These are phyloP conservation scores for Triplophysa siluroides DNA, from an alignment of 2,113 vertebrate species.

Conservation along the genomic window DNA sequence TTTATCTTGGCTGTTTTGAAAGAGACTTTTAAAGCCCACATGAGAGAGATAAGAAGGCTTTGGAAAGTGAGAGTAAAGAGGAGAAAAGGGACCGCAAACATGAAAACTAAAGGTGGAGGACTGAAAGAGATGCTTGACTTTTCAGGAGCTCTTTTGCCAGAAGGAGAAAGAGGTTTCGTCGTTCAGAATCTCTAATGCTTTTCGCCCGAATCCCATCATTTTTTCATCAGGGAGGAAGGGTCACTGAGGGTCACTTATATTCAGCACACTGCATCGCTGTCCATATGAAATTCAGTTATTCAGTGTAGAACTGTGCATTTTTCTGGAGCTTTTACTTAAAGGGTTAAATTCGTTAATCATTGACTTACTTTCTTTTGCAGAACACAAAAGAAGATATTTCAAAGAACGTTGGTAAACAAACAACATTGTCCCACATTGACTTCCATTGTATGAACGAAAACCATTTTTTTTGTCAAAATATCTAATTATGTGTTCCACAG, in stretches of 20 bases:
- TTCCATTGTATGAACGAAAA: no score
- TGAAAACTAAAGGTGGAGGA: background rate
- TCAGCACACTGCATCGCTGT: background rate
- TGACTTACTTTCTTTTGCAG: no score
- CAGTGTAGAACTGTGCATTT: background rate
- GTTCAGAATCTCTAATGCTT: background rate
- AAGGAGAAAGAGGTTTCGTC: background rate
- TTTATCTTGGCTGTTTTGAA: background rate
- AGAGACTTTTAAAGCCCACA: background rate
- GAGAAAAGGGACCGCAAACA: background rate
- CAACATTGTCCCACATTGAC: no score
- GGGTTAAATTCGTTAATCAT: no score
- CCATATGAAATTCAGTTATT: conserved; percentile 16
- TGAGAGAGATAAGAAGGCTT: background rate
- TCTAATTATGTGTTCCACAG: no score
- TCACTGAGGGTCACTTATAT: conserved; percentile 24
- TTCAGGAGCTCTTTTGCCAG: background rate
- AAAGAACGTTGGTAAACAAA: no score
- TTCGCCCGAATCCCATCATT: conserved; percentile 12
- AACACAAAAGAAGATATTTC: no score
- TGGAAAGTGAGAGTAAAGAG: background rate
- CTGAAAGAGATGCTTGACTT: conserved; percentile 2
- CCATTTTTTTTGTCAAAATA: no score
- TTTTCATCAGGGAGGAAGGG: conserved; percentile 23
- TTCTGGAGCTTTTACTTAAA: background rate